These are phyloP conservation scores for Colletes gigas DNA, from an alignment of 1,140 invertebrate genomes.

Conservation along the genomic window DNA sequence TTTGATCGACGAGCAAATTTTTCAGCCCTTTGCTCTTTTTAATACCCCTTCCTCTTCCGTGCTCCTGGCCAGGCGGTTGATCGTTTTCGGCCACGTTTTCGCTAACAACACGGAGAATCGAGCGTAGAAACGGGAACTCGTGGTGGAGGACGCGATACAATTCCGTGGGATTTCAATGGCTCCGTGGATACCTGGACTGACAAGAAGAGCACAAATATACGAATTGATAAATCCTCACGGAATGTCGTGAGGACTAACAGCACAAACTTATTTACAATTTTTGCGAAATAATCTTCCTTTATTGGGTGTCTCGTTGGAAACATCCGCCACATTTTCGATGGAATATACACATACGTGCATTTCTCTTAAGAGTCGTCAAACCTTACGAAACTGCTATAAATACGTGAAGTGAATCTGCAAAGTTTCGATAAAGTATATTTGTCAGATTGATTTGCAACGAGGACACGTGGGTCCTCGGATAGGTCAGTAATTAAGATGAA, in stretches of 20 bases:
- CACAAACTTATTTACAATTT: no score
- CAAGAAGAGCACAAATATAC: no score
- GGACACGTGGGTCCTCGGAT: not conserved
- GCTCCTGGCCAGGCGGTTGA: constrained; percentile 40
- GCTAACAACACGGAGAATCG: constrained; percentile 43
- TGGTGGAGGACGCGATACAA: constrained; percentile 36
- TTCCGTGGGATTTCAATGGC: constrained; percentile 54
- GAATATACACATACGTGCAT: no score
- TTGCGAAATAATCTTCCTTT: no score
- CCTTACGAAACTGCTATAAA: no score
- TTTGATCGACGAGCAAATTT: constrained; percentile 59
- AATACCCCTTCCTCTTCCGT: constrained; percentile 26
- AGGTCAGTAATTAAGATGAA: constrained; percentile 63
- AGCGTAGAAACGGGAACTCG: constrained; percentile 21
- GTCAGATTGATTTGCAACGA: constrained; percentile 56
- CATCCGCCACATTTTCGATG: no score
- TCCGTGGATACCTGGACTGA: no score
- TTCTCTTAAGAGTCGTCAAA: no score
- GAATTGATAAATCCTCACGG: no score
- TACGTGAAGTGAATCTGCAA: not conserved
- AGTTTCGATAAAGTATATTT: constrained; percentile 5
- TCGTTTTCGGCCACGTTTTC: constrained; percentile 40
- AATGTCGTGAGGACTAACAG: no score
- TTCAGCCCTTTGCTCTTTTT: constrained; percentile 50
- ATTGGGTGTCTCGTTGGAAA: no score